Base-by-base conservation (phyloP, 2,888 invertebrate species). In the Trachelus tabidus region DNA sequence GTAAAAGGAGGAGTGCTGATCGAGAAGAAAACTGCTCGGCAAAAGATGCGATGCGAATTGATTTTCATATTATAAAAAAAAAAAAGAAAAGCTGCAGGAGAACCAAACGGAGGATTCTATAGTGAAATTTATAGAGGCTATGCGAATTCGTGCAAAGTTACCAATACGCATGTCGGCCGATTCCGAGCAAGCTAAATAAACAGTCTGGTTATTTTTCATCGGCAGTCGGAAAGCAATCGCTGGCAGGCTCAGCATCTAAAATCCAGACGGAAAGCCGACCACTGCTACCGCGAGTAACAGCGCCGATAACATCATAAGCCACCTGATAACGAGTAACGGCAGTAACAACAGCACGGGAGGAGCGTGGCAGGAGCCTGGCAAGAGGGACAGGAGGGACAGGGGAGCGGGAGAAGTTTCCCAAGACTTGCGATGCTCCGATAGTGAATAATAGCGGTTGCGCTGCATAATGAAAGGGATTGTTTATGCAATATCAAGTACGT, bases 401-500 rank as follows among this genome's bases (percentile, higher is more conserved):
- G 2, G 9, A 56, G 9, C 23, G 56, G 23, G 79, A 81, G 82
- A 88, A 88, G 84, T 88, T 87, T 85, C 78, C 82, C 73, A 75
- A 78, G 77, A 79, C 83, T 81, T 81, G 80, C 82, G 83, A 84
- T 85, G 83, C 81, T 85, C 83, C 82, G 86, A 87, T 86, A 85
- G 80, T 78, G 83, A 86, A 85, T 87, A 87, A 86, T 86, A 82
- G 80, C 56, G 23, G 9, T 56, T 56, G 23, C 56, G 56, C 56
- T 56, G 23, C 56, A 56, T 56, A 56, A 56, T 56, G 23, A 56
- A 56, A 56, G 56, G 23, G 56, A 56, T 56, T 56, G 56, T 56
- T 56, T 56, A 56, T 56, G 23, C 56, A 56, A 56, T 56, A 56
- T 6, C 56, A 23, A 56, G 56, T 56, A 56, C 23, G 56, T 56